Base-by-base conservation (phyloP, 1,140 invertebrate genomes). In the Eubasilissa regina region DNA sequence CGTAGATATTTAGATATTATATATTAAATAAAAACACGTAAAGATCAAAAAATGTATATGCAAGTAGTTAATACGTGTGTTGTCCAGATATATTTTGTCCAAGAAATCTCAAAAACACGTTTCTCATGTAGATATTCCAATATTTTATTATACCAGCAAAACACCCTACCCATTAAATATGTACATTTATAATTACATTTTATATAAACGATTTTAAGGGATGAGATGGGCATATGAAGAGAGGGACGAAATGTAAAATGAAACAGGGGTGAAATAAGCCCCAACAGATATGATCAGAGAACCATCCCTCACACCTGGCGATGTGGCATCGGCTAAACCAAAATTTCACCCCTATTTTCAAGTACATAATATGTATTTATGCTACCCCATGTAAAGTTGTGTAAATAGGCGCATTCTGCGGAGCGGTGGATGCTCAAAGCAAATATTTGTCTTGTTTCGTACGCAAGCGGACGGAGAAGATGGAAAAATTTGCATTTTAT, bases 101-200 rank as follows among this genome's bases (percentile, higher is more conserved):
- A 35, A 35, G 25, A 35, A 35, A 35, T 35, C 25, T 35, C 25
- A 35, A 35, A 35, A 35, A 35, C 25, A 35, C 25, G 6, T 35
- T 3, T 35, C 25, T 35, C 1, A 35, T 6, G 25, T 3, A 35
- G 25, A 35, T 35, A 35, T 35, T 35, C 25, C 25, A 35, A 3
- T 35, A 35, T 35, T 35, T 35, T 1, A 35, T 35, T 35, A 35
- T 6, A 35, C 25, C 25, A 35, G 25, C 6, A 35, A 35, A 35
- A 35, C 25, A 35, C 60, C 19, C 62, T n/a, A 11, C 21, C 47
- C 51, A 17, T 62, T 75, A 60, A 75, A 75, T 75, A 58, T 60
- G 55, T 60, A 44, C 43, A 47, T 62, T 75, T n/a, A 62, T 75
- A 75, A 58, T 75, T 55, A 75, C 73, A 48, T 75, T 74, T 60